Evolutionary conservation across 2,797 vertebrate genomes (phyloP).

Genomic region (Coluber constrictor): DNA sequence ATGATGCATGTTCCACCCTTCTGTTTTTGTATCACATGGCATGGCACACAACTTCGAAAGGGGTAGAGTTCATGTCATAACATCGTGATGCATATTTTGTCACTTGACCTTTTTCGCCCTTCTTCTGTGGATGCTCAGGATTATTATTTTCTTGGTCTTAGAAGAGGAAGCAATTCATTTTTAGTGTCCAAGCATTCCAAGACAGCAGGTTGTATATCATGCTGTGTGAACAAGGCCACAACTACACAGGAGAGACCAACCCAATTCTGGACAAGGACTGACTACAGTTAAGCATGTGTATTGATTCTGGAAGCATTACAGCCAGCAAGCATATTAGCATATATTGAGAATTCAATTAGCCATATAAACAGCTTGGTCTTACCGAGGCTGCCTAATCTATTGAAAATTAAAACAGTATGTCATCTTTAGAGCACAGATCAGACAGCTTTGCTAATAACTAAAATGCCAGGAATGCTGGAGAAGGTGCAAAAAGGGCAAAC

Average conservation of each 20-base stretch:
- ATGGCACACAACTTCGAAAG: not conserved
- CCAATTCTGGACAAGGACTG: not conserved
- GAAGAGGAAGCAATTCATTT: not conserved
- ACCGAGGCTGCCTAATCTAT: not conserved
- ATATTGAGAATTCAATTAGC: slow-evolving; percentile 1
- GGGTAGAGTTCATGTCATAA: not conserved
- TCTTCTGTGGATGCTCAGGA: not conserved
- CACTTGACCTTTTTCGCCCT: not conserved
- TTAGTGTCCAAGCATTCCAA: not conserved
- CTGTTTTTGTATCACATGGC: not conserved
- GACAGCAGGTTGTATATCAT: not conserved
- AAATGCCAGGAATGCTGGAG: not conserved
- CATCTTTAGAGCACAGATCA: not conserved
- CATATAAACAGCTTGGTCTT: not conserved
- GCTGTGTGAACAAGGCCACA: not conserved
- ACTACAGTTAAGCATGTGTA: not conserved
- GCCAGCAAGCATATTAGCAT: not conserved
- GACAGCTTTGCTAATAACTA: not conserved
- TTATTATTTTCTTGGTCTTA: not conserved
- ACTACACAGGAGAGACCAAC: not conserved
- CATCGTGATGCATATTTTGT: not conserved
- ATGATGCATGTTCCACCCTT: not conserved
- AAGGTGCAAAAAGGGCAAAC: not conserved
- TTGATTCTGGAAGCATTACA: not conserved
- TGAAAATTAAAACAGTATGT: slow-evolving; percentile 22